phyloP scores from a whole-genome alignment of 2,888 invertebrate genomes.

The Ornithoptera priamus region DNA sequence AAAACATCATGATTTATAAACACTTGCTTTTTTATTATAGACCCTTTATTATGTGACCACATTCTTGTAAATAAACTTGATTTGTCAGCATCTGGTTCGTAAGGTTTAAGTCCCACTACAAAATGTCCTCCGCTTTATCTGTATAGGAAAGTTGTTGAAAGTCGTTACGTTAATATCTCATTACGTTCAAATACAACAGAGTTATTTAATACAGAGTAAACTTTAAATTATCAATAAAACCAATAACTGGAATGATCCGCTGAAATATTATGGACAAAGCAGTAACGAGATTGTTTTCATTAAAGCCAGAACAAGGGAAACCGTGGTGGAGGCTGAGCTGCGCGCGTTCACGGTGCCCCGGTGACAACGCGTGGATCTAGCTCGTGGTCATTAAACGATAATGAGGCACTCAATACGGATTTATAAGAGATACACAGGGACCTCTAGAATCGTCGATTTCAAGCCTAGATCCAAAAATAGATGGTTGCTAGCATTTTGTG shows the following conservation, averaged over 20 bases:
- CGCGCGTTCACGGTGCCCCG: not conserved
- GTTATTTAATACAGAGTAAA: not conserved
- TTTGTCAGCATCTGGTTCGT: too few relatives aligned
- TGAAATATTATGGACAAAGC: not conserved
- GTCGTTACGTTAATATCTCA: too few relatives aligned
- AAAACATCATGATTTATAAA: too few relatives aligned
- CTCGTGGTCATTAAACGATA: slow-evolving; percentile 49
- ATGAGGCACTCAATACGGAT: slow-evolving; percentile 47
- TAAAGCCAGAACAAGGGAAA: not conserved
- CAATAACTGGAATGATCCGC: not conserved
- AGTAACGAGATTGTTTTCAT: not conserved
- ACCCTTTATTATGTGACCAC: too few relatives aligned
- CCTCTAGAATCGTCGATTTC: not conserved
- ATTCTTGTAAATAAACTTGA: too few relatives aligned
- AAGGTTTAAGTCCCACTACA: too few relatives aligned
- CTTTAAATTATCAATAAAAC: not conserved
- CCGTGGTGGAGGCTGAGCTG: not conserved
- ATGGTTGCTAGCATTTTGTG: too few relatives aligned
- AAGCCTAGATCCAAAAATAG: too few relatives aligned
- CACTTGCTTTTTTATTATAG: too few relatives aligned
- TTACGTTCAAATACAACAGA: not conserved
- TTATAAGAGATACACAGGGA: slow-evolving; percentile 23
- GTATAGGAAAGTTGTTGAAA: too few relatives aligned
- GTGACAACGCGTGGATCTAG: slow-evolving; percentile 32
- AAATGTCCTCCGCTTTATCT: too few relatives aligned